These are phyloP conservation scores for Ischnura elegans DNA, from an alignment of 2,888 invertebrate species.

Conservation along the genomic window DNA sequence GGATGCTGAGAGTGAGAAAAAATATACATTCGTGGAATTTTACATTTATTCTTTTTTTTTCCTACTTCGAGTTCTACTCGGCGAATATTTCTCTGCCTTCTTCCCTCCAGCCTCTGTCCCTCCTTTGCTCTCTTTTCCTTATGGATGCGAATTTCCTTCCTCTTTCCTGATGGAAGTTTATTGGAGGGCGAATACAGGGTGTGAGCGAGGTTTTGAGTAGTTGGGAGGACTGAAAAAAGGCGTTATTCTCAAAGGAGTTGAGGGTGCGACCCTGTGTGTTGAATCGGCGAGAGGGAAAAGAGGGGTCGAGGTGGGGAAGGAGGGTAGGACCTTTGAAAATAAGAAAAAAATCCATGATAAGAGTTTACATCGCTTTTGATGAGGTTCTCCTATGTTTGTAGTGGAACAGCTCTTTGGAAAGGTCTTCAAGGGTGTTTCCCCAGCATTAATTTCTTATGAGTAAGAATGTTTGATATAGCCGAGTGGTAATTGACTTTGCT, in stretches of 20 bases:
- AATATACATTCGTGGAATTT: slow-evolving; percentile 37
- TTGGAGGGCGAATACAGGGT: slow-evolving; percentile 66
- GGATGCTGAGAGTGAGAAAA: slow-evolving; percentile 48
- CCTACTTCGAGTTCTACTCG: slow-evolving; percentile 42
- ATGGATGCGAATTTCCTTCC: slow-evolving; percentile 65
- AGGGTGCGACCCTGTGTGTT: slow-evolving; percentile 34
- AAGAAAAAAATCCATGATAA: slow-evolving; percentile 44
- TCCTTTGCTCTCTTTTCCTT: slow-evolving; percentile 40
- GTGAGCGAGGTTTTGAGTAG: slow-evolving; percentile 63
- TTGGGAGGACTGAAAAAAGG: slow-evolving; percentile 36
- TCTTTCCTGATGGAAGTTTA: slow-evolving; percentile 67
- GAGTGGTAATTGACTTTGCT: neutral
- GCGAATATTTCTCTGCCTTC: neutral
- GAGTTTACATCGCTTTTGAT: slow-evolving; percentile 60
- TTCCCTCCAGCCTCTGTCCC: neutral
- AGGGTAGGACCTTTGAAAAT: neutral
- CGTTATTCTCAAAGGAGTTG: slow-evolving; percentile 39
- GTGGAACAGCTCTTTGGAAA: slow-evolving; percentile 37
- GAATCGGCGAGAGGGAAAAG: neutral
- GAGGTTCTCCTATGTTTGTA: slow-evolving; percentile 53
- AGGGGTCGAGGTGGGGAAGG: neutral
- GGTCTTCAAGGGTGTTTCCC: slow-evolving; percentile 48
- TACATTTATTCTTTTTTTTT: slow-evolving; percentile 57
- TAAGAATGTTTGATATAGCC: neutral
- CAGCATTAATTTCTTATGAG: slow-evolving; percentile 43